Evolutionary conservation across 1,140 invertebrate genomes (phyloP), one percentile per base, ranked within the genome.

Genomic region (Nixonia krombeini): DNA sequence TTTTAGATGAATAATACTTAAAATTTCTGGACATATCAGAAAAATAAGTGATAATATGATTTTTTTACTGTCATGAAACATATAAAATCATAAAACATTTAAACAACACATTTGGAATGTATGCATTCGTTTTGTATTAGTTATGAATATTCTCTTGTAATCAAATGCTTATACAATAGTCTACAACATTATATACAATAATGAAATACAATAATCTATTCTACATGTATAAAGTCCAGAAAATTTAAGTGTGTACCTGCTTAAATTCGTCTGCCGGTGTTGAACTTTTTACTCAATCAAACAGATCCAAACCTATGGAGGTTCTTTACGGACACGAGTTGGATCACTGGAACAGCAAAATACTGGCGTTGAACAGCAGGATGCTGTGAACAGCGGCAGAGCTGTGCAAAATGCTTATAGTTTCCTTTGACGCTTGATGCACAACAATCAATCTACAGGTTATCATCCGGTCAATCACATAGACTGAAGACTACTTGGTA

Each of bases 341-440:
- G 89, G 90, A 67, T 91, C 90, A 7, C 82, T 92, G 41, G 88
- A 87, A 69, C 85, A 85, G 72, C 86, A 84, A 58, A 70, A 53
- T 17, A 70, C 35, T 18, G 77, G 63, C 49, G 61, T 52, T n/a
- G 76, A 83, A 41, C 84, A 87, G 73, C 47, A 55, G 10, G 80
- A 80, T 41, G 74, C 79, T 12, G 76, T 79, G 29, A 87, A 89
- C 16, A 85, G 85, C 25, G 85, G 84, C 10, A 82, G 91, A 72
- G 91, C 91, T 17, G 86, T 92, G 33, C 91, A 92, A 74, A 92
- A 92, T 78, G 88, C 90, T 25, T 92, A 92, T 72, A 91, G 90
- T 57, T 92, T 92, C 80, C 90, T 91, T 41, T 92, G 85, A 90
- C 78, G 79, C 46, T 84, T 82, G 77, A 79, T 84, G 58, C 73